These are phyloP conservation scores for Echinops telfairi DNA, from an alignment of 2,113 vertebrate species.

Conservation along the genomic window DNA sequence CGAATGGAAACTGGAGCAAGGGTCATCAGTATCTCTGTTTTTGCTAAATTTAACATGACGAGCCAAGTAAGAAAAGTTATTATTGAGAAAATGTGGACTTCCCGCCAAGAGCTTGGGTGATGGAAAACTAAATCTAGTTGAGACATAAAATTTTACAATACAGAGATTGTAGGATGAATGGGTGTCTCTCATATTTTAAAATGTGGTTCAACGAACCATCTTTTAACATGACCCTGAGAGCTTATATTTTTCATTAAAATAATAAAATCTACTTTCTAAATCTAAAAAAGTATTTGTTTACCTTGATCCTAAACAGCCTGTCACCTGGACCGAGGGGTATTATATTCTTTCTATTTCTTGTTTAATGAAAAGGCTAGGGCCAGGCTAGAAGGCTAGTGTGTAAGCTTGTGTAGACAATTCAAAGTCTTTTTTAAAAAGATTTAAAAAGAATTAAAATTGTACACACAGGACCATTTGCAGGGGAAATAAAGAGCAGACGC, in stretches of 20 bases:
- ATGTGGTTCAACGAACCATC: slow-evolving; percentile 61
- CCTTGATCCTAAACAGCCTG: slow-evolving; percentile 60
- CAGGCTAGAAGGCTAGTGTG: background rate
- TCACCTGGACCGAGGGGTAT: slow-evolving; percentile 41
- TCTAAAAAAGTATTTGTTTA: slow-evolving; percentile 40
- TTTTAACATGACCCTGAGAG: slow-evolving; percentile 45
- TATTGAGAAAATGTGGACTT: slow-evolving; percentile 80
- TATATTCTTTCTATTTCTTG: slow-evolving; percentile 64
- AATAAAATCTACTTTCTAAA: slow-evolving; percentile 68
- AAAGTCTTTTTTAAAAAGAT: slow-evolving; percentile 23
- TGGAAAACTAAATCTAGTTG: slow-evolving; percentile 77
- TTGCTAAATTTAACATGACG: slow-evolving; percentile 81
- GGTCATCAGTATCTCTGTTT: slow-evolving; percentile 66
- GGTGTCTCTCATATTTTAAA: slow-evolving; percentile 69
- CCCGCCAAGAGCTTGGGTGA: slow-evolving; percentile 76
- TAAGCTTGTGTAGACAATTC: slow-evolving; percentile 58
- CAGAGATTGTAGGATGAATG: slow-evolving; percentile 61
- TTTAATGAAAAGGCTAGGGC: slow-evolving; percentile 59
- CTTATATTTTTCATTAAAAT: slow-evolving; percentile 68
- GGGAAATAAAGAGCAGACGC: background rate
- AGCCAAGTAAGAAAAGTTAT: slow-evolving; percentile 82
- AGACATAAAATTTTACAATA: slow-evolving; percentile 73
- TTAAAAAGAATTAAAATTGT: slow-evolving; percentile 64
- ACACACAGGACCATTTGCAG: slow-evolving; percentile 50
- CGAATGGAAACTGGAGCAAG: slow-evolving; percentile 64